Conservation (phyloP, 1,140 invertebrate genomes). For the Hyles vespertilio region DNA sequence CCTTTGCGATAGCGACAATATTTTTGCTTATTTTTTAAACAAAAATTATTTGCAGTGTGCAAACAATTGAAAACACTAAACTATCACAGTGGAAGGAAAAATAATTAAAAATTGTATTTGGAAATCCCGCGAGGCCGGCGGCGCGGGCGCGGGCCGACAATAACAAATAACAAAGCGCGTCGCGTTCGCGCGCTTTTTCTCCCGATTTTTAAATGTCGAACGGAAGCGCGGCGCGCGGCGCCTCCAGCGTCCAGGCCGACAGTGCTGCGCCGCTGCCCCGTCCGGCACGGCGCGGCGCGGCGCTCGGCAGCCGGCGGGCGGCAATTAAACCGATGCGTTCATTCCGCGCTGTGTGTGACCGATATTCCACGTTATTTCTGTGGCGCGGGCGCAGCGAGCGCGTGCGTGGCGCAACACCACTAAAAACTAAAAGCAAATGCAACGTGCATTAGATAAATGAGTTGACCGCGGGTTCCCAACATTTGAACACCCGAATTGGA, state of each 20-base stretch:
- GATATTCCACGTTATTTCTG: conserved; percentile 74
- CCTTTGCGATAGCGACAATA: conserved; percentile 18
- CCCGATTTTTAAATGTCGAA: conserved; percentile 27
- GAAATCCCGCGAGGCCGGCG: conserved; percentile 26
- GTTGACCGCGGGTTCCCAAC: conserved; percentile 16
- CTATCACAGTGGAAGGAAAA: not conserved
- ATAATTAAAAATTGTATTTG: conserved; percentile 22
- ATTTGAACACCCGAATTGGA: too few species aligned
- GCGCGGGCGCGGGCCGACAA: too few species aligned
- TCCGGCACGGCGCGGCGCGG: conserved; percentile 57
- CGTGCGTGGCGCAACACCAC: conserved; percentile 67
- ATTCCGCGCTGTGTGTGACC: conserved; percentile 60
- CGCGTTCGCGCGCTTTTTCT: conserved; percentile 39
- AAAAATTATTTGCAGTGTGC: conserved; percentile 5
- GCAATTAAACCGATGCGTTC: conserved; percentile 67
- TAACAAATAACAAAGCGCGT: not conserved
- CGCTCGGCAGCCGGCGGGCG: conserved; percentile 44
- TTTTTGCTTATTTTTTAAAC: conserved; percentile 5
- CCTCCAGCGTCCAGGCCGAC: conserved; percentile 23
- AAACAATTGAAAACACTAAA: conserved; percentile 25
- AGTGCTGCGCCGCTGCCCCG: conserved; percentile 60
- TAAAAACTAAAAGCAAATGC: conserved; percentile 71
- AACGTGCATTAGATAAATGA: conserved; percentile 64
- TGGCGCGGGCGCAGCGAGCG: conserved; percentile 36
- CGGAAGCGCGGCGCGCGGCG: conserved; percentile 19